A percentile compares a stretch with the other conserved stretches of the same genome.
Conservation (phyloP, 2,113 vertebrate species). For the Anolis sagrei region DNA sequence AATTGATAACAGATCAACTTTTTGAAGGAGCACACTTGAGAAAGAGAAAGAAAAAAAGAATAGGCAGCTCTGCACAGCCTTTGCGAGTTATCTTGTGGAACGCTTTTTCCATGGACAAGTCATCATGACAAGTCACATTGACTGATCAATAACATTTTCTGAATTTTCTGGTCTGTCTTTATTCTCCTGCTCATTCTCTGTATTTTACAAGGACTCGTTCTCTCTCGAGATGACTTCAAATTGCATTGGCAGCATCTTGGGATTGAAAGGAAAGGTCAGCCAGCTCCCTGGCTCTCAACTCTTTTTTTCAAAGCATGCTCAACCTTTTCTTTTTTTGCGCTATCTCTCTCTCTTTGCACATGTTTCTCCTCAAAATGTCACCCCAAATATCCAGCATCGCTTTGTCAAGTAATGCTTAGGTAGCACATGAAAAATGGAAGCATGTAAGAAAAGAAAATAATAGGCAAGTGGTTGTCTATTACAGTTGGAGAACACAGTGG, state of each 20-base stretch:
- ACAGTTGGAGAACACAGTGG: background rate
- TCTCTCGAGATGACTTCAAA: background rate
- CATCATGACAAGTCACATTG: constrained; percentile 1
- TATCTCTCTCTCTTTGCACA: background rate
- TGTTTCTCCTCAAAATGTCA: background rate
- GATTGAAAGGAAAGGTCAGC: background rate
- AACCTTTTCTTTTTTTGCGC: background rate
- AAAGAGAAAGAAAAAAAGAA: background rate
- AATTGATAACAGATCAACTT: background rate
- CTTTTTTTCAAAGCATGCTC: background rate
- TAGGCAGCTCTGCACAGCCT: background rate
- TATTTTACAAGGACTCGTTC: background rate
- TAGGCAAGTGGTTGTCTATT: no score
- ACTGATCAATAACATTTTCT: constrained; percentile 18
- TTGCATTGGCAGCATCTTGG: background rate
- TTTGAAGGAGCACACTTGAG: background rate
- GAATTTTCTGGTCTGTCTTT: constrained; percentile 1
- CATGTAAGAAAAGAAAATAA: background rate
- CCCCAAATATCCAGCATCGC: background rate
- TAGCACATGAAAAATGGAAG: background rate
- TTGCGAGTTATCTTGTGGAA: background rate
- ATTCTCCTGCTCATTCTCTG: background rate
- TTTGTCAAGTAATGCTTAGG: background rate
- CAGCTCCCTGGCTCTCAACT: background rate
- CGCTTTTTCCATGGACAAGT: background rate